Conservation (phyloP, 2,888 invertebrate genomes). For the Apotomis capreana region DNA sequence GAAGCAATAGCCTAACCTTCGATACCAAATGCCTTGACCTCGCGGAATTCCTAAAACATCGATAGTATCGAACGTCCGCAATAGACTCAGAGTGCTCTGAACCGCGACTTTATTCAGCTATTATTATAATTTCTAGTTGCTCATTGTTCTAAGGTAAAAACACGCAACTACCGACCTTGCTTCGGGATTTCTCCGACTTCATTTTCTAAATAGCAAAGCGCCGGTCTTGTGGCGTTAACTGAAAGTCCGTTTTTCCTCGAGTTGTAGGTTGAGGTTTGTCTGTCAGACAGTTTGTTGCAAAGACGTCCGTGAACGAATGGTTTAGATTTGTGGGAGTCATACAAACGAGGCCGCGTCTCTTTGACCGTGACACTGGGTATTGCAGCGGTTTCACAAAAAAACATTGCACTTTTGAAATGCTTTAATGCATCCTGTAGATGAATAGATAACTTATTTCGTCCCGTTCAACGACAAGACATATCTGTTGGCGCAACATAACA, state of each 20-base stretch:
- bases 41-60: conserved; percentile 7
- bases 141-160: conserved; percentile 23
- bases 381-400: not conserved
- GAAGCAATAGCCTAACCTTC: conserved; percentile 4
- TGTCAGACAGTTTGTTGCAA: not conserved
- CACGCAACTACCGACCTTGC: conserved; percentile 20
- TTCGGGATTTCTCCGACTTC: conserved; percentile 19
- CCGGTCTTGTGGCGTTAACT: conserved; percentile 6
- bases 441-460: too few species aligned
- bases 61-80: not conserved
- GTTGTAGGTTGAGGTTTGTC: not conserved
- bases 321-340: conserved; percentile 6
- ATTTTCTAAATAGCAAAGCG: conserved; percentile 3
- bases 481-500: too few species aligned
- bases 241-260: conserved; percentile 26
- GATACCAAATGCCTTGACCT: conserved; percentile 9
- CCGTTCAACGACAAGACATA: too few species aligned
- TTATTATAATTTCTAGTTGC: not conserved
- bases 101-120: not conserved
- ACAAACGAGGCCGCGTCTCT: conserved; percentile 12
- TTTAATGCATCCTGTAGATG: too few species aligned
- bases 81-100: not conserved
- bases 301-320: conserved; percentile 12
- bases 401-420: too few species aligned
- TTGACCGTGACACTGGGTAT: conserved; percentile 19